Conservation (phyloP, 2,888 invertebrate species). For the Meliscaeva auricollis region DNA sequence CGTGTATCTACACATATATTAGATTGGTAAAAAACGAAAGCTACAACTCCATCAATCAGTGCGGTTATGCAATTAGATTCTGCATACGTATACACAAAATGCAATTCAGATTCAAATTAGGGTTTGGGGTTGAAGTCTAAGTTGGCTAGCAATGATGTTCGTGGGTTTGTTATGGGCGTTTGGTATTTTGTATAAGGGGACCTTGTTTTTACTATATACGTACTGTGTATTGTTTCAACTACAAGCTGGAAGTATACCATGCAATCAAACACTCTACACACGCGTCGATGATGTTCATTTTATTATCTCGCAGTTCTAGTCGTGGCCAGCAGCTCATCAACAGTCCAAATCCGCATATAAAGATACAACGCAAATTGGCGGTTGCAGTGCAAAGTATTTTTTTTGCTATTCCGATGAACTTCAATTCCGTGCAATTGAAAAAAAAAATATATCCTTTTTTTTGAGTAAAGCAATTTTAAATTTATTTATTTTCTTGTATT, state of each 20-base stretch:
- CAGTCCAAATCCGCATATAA: constrained; percentile 32
- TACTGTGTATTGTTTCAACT: constrained; percentile 25
- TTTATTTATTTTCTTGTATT: constrained; percentile 62
- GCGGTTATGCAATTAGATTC: constrained; percentile 75
- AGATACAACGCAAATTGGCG: constrained; percentile 63
- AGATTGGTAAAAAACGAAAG: constrained; percentile 7
- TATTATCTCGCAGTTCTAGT: constrained; percentile 53
- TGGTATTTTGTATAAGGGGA: neutral
- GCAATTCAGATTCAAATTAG: constrained; percentile 41
- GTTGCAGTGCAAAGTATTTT: constrained; percentile 61
- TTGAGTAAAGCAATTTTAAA: constrained; percentile 25
- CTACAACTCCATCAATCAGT: constrained; percentile 74
- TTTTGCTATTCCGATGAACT: neutral
- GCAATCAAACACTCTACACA: too few species aligned
- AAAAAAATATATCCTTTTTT: constrained; percentile 3
- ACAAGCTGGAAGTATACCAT: neutral
- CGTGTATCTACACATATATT: neutral
- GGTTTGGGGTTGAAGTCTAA: constrained; percentile 12
- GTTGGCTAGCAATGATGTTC: neutral
- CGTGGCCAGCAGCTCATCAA: constrained; percentile 40
- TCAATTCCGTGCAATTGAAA: neutral
- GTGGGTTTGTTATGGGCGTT: neutral
- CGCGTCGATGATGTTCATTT: constrained; percentile 66
- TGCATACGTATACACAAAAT: constrained; percentile 70
- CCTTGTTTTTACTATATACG: constrained; percentile 15